phyloP scores from a whole-genome alignment of 2,113 vertebrate genomes.

The Gallinago paraguaiae region DNA sequence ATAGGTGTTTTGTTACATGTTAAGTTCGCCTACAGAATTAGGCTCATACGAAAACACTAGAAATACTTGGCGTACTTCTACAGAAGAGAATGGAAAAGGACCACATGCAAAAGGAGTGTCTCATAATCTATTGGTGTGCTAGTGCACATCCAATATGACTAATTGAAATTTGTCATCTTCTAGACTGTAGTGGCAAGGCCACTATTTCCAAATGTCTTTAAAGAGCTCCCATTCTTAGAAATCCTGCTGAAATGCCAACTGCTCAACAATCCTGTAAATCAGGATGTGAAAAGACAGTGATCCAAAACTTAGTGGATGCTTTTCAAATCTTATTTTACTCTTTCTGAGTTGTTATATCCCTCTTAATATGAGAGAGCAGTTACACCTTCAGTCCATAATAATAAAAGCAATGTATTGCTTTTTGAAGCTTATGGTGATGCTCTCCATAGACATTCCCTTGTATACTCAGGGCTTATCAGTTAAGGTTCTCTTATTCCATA shows the following conservation, averaged over 20 bases:
- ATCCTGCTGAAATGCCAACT: neutral
- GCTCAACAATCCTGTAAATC: neutral
- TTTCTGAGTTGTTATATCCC: neutral
- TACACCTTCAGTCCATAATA: neutral
- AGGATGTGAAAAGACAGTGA: neutral
- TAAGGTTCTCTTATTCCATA: neutral
- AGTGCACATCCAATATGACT: accelerated
- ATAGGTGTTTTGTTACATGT: neutral
- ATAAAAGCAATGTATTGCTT: neutral
- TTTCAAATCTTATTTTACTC: neutral
- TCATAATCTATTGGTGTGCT: neutral
- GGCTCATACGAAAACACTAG: neutral
- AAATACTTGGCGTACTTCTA: neutral
- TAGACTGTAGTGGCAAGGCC: neutral
- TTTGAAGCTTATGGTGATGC: neutral
- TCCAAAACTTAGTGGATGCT: neutral
- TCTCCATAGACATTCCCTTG: neutral
- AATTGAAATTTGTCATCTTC: neutral
- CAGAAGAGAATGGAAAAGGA: neutral
- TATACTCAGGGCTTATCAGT: neutral
- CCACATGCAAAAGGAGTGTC: neutral
- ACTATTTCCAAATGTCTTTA: neutral
- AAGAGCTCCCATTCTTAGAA: neutral
- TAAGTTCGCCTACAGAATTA: accelerated
- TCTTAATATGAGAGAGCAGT: neutral